Conservation (phyloP, 2,113 vertebrate species). For the Oenanthe oenanthe region DNA sequence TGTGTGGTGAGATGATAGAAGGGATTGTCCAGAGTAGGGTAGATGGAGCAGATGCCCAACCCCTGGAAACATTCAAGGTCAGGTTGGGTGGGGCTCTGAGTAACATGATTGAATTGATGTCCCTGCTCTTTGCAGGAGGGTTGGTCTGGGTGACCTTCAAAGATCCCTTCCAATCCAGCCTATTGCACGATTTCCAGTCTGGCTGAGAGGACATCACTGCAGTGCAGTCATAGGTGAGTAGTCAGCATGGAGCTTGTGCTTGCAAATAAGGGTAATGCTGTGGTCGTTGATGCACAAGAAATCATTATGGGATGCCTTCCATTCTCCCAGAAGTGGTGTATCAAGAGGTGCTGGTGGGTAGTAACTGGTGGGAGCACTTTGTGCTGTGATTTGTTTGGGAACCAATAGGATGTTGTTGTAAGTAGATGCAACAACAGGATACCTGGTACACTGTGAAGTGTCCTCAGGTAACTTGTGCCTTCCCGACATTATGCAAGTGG, state of each 20-base stretch:
- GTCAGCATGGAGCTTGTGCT: background rate
- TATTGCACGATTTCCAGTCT: background rate
- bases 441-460: background rate
- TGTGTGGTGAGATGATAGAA: background rate
- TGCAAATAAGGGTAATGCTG: background rate
- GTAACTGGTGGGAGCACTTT: background rate
- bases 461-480: background rate
- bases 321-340: background rate
- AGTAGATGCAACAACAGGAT: background rate
- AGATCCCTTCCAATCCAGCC: background rate
- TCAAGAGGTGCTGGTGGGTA: background rate
- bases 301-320: background rate
- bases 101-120: background rate
- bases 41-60: background rate
- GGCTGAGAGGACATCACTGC: background rate
- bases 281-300: background rate
- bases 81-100: background rate
- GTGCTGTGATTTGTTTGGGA: background rate
- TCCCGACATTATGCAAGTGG: background rate
- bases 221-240: background rate
- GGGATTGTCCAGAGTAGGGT: background rate
- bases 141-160: background rate
- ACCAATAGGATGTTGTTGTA: background rate
- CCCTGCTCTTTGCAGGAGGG: background rate
- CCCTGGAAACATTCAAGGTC: background rate